Percentiles rank a stretch among this genome's conserved stretches.
These are phyloP conservation scores for Carapus acus DNA, from an alignment of 2,797 vertebrate genomes.

Conservation along the genomic window DNA sequence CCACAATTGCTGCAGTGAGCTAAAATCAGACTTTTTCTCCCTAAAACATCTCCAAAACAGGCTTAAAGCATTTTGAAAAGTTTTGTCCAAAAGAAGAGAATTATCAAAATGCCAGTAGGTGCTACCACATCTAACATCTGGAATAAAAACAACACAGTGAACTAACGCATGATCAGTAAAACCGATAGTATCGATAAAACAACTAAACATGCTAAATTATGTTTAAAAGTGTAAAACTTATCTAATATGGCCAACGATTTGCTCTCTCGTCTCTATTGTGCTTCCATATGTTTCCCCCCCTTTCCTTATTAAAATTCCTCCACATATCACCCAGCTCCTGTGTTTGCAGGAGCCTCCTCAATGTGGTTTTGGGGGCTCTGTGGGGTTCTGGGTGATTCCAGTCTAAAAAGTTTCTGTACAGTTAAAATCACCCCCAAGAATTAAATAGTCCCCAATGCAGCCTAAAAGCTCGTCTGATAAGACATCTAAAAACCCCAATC, in stretches of 20 bases:
- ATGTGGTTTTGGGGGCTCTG: not conserved
- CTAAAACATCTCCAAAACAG: not conserved
- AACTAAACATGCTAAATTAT: conserved; percentile 9
- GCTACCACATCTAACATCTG: not conserved
- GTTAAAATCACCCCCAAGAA: conserved; percentile 18
- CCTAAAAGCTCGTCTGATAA: not conserved
- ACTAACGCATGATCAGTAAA: not conserved
- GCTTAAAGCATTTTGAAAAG: not conserved
- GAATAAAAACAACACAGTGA: not conserved
- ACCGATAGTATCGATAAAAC: not conserved
- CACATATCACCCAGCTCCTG: not conserved
- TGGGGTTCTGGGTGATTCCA: conserved; percentile 7
- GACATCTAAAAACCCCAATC: not conserved
- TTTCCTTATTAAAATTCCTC: not conserved
- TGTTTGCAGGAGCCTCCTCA: no score
- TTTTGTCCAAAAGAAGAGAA: not conserved
- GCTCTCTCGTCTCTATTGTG: not conserved
- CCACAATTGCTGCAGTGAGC: not conserved
- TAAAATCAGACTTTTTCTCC: not conserved
- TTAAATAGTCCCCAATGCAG: not conserved
- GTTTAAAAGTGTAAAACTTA: conserved; percentile 4
- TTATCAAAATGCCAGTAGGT: not conserved
- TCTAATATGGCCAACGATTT: conserved; percentile 6
- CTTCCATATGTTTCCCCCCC: conserved; percentile 9
- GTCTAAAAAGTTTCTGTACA: conserved; percentile 3